These are phyloP conservation scores for Rhinogobius similis DNA, from an alignment of 2,113 vertebrate genomes.

Conservation along the genomic window DNA sequence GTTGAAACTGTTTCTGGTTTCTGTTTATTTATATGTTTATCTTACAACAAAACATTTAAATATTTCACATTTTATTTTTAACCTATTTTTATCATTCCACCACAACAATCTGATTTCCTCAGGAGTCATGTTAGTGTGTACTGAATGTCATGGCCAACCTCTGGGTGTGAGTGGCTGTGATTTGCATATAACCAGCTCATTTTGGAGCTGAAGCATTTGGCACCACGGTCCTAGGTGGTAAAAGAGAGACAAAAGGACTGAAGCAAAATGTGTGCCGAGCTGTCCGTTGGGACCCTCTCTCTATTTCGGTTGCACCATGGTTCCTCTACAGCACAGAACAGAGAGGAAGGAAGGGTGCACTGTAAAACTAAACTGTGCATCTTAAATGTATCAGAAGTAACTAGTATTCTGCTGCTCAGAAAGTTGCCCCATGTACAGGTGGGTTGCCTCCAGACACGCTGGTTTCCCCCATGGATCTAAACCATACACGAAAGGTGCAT, in stretches of 20 bases:
- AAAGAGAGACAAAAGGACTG: constrained; percentile 5
- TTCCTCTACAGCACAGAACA: constrained; percentile 30
- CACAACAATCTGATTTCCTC: background rate
- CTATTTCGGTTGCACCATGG: constrained; percentile 12
- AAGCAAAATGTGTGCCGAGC: constrained; percentile 30
- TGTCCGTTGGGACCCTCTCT: constrained; percentile 45
- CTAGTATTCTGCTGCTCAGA: background rate
- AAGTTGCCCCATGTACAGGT: background rate
- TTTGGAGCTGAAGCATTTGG: constrained; percentile 50
- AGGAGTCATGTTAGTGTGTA: constrained; percentile 1
- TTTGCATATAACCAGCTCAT: constrained; percentile 39
- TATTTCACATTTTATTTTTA: too few species aligned
- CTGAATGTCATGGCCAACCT: constrained; percentile 26
- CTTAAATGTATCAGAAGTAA: background rate
- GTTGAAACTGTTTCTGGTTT: background rate
- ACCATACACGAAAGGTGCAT: background rate
- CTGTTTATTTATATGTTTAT: too few species aligned
- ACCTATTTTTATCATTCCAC: background rate
- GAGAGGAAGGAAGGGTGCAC: constrained; percentile 18
- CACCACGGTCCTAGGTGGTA: constrained; percentile 38
- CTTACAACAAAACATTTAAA: too few species aligned
- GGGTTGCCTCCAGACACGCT: background rate
- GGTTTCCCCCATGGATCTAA: background rate
- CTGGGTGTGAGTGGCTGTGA: constrained; percentile 30
- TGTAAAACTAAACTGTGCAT: background rate